A percentile compares a stretch with the other conserved stretches of the same genome.
Conservation (phyloP, 1,140 invertebrate genomes). For the Eupristina koningsbergeri region DNA sequence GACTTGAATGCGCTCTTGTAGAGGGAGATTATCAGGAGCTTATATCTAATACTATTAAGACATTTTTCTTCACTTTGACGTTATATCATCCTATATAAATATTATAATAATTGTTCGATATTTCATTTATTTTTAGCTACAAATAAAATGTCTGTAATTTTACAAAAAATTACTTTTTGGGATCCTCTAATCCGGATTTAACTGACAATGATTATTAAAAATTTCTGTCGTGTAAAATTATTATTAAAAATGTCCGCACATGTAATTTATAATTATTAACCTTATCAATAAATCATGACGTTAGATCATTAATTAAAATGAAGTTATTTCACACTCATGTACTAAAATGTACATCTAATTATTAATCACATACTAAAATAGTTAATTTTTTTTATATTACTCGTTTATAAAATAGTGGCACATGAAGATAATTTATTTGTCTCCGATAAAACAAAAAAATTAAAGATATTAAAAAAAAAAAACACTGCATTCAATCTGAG, state of each 20-base stretch:
- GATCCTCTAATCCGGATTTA: too few relatives aligned
- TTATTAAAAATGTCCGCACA: too few relatives aligned
- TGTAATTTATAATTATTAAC: slow-evolving; percentile 9
- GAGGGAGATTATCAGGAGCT: neutral
- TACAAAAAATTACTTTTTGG: too few relatives aligned
- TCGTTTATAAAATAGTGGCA: neutral
- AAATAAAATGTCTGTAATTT: too few relatives aligned
- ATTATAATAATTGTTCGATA: too few relatives aligned
- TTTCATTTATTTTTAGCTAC: too few relatives aligned
- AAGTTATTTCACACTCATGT: neutral
- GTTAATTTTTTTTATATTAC: neutral
- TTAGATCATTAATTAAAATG: neutral
- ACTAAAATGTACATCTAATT: neutral
- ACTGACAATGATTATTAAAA: too few relatives aligned
- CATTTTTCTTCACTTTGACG: too few relatives aligned
- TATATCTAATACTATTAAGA: neutral
- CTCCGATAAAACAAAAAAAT: neutral
- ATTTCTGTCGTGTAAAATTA: neutral
- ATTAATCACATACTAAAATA: neutral
- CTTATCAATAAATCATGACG: neutral
- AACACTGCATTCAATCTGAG: too few relatives aligned
- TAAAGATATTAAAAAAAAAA: too few relatives aligned
- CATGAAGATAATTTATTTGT: neutral
- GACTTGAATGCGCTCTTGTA: neutral
- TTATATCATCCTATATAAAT: too few relatives aligned